phyloP scores from a whole-genome alignment of 2,113 vertebrate genomes.

The Sylvietta virens region DNA sequence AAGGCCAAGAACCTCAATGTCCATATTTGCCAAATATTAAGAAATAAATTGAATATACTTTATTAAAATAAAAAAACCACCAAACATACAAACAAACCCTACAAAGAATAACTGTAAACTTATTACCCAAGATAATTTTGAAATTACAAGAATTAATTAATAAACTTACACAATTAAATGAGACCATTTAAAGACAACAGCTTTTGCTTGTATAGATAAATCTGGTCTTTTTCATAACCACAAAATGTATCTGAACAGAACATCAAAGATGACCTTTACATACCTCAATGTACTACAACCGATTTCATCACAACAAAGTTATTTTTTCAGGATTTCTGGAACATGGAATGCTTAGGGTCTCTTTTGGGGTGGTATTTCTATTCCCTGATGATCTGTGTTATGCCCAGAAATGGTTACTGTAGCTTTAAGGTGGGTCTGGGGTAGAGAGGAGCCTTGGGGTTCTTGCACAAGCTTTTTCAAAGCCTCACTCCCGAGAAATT shows the following conservation, averaged over 20 bases:
- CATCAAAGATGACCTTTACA: neutral
- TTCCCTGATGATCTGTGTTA: neutral
- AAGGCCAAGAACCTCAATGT: neutral
- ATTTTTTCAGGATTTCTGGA: neutral
- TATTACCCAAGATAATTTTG: neutral
- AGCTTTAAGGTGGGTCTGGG: neutral
- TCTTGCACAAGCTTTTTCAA: neutral
- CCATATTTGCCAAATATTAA: neutral
- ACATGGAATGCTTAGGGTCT: neutral
- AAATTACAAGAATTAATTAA: neutral
- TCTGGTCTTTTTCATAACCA: neutral
- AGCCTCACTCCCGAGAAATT: neutral
- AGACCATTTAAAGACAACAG: neutral
- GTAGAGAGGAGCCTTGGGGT: fast-evolving
- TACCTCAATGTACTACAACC: neutral
- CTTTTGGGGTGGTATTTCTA: neutral
- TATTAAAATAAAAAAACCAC: neutral
- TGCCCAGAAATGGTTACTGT: neutral
- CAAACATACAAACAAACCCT: too few species aligned
- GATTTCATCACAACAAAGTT: neutral
- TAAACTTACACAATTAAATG: neutral
- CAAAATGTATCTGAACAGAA: neutral
- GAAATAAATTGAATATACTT: neutral
- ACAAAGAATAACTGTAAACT: neutral
- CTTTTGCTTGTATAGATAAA: neutral